Evolutionary conservation across 2,888 invertebrate genomes (phyloP).

Genomic region (Adelognathus sp.): DNA sequence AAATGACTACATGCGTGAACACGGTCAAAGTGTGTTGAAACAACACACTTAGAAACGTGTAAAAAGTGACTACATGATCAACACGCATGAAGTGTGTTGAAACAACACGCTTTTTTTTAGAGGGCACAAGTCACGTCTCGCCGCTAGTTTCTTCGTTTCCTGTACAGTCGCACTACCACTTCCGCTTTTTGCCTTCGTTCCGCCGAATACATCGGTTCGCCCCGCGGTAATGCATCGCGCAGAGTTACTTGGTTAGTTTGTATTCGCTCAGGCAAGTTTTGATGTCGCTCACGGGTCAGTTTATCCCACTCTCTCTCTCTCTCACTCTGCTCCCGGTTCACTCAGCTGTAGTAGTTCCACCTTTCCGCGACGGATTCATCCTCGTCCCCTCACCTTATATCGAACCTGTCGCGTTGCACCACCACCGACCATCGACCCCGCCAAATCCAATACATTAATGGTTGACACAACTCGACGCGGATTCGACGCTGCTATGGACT

Average conservation of each 20-base stretch:
- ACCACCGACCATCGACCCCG: conserved; percentile 30
- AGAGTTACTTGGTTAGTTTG: conserved; percentile 78
- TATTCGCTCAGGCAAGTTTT: conserved; percentile 77
- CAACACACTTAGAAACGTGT: too few relatives aligned
- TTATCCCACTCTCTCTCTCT: too few relatives aligned
- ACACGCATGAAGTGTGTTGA: too few relatives aligned
- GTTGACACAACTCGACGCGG: conserved; percentile 38
- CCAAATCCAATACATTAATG: conserved; percentile 49
- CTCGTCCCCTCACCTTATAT: not conserved
- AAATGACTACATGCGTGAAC: too few relatives aligned
- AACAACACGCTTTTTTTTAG: too few relatives aligned
- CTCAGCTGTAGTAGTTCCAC: conserved; percentile 23
- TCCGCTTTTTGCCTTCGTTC: conserved; percentile 55
- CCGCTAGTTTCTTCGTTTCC: not conserved
- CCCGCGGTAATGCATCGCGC: conserved; percentile 64
- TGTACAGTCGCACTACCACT: conserved; percentile 49
- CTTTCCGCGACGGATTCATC: conserved; percentile 24
- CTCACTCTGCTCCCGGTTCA: conserved; percentile 52
- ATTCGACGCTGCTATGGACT: conserved; percentile 17
- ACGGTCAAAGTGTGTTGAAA: too few relatives aligned
- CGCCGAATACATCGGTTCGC: conserved; percentile 63
- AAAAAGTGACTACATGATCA: too few relatives aligned
- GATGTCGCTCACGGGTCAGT: conserved; percentile 74
- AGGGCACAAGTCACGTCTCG: too few relatives aligned
- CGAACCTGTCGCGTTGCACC: conserved; percentile 45